Evolutionary conservation across 2,888 invertebrate genomes (phyloP).

Genomic region (Andrena trimmerana): DNA sequence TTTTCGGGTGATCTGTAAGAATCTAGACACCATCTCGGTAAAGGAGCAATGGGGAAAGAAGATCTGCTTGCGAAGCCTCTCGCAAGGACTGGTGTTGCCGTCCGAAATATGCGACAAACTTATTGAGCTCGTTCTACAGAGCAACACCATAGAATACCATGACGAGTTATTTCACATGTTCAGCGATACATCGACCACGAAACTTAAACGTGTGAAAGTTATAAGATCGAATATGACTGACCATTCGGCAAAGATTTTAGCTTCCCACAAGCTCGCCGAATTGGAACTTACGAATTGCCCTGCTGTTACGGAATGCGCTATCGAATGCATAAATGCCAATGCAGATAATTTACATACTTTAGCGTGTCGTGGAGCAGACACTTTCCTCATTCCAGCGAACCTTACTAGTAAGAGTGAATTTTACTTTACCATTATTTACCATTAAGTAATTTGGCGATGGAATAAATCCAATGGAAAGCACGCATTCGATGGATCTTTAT

Average conservation of each 20-base stretch:
- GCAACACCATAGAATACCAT: constrained; percentile 86
- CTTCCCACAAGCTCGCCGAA: constrained; percentile 91
- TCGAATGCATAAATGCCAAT: constrained; percentile 89
- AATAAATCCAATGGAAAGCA: not conserved
- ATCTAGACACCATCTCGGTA: constrained; percentile 87
- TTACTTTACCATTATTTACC: not conserved
- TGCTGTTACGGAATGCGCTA: constrained; percentile 88
- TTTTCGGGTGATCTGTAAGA: constrained; percentile 88
- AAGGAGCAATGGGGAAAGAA: constrained; percentile 51
- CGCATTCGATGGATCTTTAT: too few species aligned
- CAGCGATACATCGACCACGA: constrained; percentile 88
- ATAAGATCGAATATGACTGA: constrained; percentile 91
- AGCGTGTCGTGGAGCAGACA: constrained; percentile 89
- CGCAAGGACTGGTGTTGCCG: constrained; percentile 89
- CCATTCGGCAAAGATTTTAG: constrained; percentile 89
- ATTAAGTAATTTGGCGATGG: not conserved
- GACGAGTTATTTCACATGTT: constrained; percentile 91
- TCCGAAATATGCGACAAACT: constrained; percentile 91
- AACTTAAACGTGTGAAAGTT: constrained; percentile 90
- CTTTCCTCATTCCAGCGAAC: constrained; percentile 86
- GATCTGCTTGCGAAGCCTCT: constrained; percentile 81
- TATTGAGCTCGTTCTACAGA: constrained; percentile 87
- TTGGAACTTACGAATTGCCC: constrained; percentile 92
- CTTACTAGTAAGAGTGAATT: constrained; percentile 36
- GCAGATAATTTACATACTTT: constrained; percentile 90